These are phyloP conservation scores for Propithecus deckenii DNA, from an alignment of 2,797 vertebrate genomes.

Conservation along the genomic window DNA sequence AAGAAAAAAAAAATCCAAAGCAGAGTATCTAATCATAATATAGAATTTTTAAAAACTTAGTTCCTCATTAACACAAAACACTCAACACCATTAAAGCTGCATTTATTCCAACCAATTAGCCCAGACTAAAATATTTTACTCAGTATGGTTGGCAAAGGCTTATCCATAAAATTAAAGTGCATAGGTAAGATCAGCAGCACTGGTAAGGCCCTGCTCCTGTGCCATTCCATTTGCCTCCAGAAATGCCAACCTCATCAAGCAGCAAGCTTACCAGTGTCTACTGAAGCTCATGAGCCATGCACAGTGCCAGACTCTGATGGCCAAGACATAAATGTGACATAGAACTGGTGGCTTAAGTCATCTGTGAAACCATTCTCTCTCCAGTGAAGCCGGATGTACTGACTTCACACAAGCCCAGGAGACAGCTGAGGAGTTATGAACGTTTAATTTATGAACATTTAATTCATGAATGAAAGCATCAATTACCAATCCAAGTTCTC, in stretches of 20 bases:
- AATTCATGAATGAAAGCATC: not conserved
- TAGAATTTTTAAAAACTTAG: not conserved
- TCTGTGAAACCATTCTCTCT: not conserved
- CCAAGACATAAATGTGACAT: not conserved
- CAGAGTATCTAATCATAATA: not conserved
- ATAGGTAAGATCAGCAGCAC: not conserved
- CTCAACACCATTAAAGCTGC: not conserved
- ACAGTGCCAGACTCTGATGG: not conserved
- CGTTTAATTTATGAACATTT: not conserved
- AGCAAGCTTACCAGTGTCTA: not conserved
- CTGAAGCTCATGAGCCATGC: not conserved
- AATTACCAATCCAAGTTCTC: not conserved
- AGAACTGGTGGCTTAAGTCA: not conserved
- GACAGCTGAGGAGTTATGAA: not conserved
- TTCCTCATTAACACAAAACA: not conserved
- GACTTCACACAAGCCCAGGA: not conserved
- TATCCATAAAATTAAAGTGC: not conserved
- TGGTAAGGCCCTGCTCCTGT: not conserved
- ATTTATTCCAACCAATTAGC: not conserved
- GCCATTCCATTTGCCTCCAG: not conserved
- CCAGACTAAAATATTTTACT: not conserved
- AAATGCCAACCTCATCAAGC: not conserved
- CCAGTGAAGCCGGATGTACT: not conserved
- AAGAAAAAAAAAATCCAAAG: not conserved
- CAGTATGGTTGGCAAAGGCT: not conserved